A percentile compares a stretch with the other conserved stretches of the same genome.
phyloP scores from a whole-genome alignment of 2,888 invertebrate species.

The Meganola albula region DNA sequence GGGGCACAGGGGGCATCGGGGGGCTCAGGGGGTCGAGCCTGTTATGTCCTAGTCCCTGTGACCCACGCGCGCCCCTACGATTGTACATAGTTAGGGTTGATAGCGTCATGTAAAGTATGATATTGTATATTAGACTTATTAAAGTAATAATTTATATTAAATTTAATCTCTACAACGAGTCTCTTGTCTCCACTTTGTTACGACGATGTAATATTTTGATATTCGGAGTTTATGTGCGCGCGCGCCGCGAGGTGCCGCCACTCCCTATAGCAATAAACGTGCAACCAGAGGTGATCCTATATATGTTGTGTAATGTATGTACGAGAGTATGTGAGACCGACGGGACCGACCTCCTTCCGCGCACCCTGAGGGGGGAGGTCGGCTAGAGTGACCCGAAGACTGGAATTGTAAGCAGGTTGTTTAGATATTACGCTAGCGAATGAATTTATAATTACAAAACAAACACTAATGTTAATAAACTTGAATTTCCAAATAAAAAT shows the following conservation, averaged over 20 bases:
- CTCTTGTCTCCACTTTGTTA: constrained; percentile 53
- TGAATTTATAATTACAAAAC: constrained; percentile 58
- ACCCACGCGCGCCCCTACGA: constrained; percentile 17
- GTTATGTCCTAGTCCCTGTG: too few species aligned
- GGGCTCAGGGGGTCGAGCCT: too few species aligned
- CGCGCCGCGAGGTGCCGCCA: constrained; percentile 15
- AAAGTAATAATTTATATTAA: constrained; percentile 30
- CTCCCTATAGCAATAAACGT: constrained; percentile 57
- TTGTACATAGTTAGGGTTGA: constrained; percentile 37
- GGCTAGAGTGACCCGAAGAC: constrained; percentile 35
- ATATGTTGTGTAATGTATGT: constrained; percentile 31
- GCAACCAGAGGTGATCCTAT: constrained; percentile 55
- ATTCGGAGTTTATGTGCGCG: constrained; percentile 55
- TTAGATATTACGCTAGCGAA: constrained; percentile 60
- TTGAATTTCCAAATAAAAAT: constrained; percentile 68
- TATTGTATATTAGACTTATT: constrained; percentile 30
- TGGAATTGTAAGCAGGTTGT: constrained; percentile 63
- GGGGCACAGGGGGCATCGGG: neutral
- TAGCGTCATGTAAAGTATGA: constrained; percentile 30
- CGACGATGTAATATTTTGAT: constrained; percentile 57
- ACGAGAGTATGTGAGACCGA: constrained; percentile 21
- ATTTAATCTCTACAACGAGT: constrained; percentile 55
- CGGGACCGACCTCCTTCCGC: neutral
- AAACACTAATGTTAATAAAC: constrained; percentile 54
- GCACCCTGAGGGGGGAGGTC: constrained; percentile 7